Conservation (phyloP, 2,797 vertebrate species). For the Melanotaenia trifasciata region DNA sequence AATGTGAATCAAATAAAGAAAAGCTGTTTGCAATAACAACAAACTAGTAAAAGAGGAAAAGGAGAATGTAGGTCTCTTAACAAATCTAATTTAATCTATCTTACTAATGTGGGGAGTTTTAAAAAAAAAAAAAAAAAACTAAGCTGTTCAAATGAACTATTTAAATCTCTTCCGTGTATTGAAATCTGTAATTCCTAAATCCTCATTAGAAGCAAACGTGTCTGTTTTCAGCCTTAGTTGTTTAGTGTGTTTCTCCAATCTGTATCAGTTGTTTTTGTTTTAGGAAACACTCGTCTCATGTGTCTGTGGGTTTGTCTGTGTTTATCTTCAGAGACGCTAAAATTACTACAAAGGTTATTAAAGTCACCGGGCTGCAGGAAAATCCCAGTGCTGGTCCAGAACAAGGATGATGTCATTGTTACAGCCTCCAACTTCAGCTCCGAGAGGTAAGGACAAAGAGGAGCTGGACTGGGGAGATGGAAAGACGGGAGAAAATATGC, state of each 20-base stretch:
- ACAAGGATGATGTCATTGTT: conserved; percentile 96
- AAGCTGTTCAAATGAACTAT: too few species aligned
- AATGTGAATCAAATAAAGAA: conserved; percentile 17
- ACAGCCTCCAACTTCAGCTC: conserved; percentile 99
- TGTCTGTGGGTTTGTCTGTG: not conserved
- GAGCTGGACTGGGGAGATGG: too few species aligned
- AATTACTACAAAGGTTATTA: conserved; percentile 93
- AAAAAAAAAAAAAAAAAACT: too few species aligned
- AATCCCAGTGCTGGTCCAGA: conserved; percentile 97
- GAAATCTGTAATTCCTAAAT: too few species aligned
- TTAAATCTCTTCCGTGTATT: too few species aligned
- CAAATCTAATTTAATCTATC: not conserved
- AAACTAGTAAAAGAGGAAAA: conserved; percentile 2
- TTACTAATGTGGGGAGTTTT: too few species aligned
- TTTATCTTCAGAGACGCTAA: conserved; percentile 88
- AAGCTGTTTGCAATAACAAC: conserved; percentile 1
- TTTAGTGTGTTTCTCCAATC: not conserved
- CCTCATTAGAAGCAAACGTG: too few species aligned
- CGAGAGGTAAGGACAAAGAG: conserved; percentile 87
- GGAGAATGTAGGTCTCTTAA: not conserved
- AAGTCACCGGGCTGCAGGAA: conserved; percentile 98
- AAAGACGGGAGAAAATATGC: not conserved
- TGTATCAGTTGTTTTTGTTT: conserved; percentile 4
- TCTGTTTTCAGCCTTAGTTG: not conserved
- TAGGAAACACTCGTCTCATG: not conserved